phyloP scores from a whole-genome alignment of 1,140 invertebrate genomes.

The Aporrectodea caliginosa region DNA sequence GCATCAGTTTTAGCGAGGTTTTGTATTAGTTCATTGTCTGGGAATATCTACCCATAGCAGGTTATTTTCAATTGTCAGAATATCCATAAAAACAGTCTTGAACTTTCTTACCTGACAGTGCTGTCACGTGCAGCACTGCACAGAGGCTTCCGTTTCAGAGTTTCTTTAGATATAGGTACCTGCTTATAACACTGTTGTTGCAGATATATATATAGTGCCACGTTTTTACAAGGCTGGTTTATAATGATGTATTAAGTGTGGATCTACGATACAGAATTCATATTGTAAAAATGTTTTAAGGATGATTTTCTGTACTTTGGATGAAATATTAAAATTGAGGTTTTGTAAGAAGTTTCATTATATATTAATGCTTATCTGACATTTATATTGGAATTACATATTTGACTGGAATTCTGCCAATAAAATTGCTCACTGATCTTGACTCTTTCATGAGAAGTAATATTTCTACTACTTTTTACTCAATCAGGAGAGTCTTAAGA shows the following conservation, averaged over 20 bases:
- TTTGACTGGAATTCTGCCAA: too few relatives aligned
- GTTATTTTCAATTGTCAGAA: too few relatives aligned
- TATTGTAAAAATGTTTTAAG: not conserved
- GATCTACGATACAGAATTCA: too few relatives aligned
- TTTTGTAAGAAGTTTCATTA: not conserved
- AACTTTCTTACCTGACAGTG: too few relatives aligned
- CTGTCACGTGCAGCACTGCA: not conserved
- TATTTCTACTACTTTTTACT: conserved; percentile 20
- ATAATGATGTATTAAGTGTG: too few relatives aligned
- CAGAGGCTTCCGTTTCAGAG: not conserved
- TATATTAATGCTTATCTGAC: not conserved
- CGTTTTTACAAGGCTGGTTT: too few relatives aligned
- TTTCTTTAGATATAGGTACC: not conserved
- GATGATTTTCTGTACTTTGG: not conserved
- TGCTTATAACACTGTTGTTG: too few relatives aligned
- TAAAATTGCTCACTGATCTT: not conserved
- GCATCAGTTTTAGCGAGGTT: too few relatives aligned
- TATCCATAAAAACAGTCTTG: too few relatives aligned
- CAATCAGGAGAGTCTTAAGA: conserved; percentile 78
- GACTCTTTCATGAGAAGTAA: conserved; percentile 14
- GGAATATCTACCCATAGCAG: too few relatives aligned
- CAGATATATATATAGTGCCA: too few relatives aligned
- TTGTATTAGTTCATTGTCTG: too few relatives aligned
- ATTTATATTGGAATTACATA: not conserved
- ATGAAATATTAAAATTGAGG: not conserved